Base-by-base conservation (phyloP, 2,888 invertebrate species). In the Hemithea aestivaria region DNA sequence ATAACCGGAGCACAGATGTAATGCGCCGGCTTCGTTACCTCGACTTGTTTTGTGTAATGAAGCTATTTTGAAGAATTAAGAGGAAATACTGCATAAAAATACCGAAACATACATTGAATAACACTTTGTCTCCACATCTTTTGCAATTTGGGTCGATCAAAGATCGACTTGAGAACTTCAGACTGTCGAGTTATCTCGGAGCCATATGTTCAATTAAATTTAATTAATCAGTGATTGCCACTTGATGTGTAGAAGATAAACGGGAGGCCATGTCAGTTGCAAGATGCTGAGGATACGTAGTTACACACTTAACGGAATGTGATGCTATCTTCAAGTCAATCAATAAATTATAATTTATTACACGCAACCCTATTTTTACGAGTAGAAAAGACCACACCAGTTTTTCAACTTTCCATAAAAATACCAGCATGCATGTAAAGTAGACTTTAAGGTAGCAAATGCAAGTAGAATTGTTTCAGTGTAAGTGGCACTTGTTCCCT, bases 1-100 rank as follows among this genome's bases (percentile, higher is more conserved):
- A 75, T 82, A 74, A 76, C 67, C 59, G 55, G 50, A 42, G 46
- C 35, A 31, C 28, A 35, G 40, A 32, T 39, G 43, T 44, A 45
- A 40, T 44, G 45, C 45, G 45, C 8, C 12, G 7, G 23, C 30
- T 22, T 24, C 32, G 35, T 24, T 30, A 23, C 32, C 26, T 35
- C 36, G 38, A 43, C 38, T 40, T 40, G 38, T 33, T 41, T 31
- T 21, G 29, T 34, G 40, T 46, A 51, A 48, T 51, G 35, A 41
- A 42, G 36, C 27, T 33, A 46, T 48, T 42, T 42, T 35, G 6
- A 27, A 33, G 9, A 22, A 25, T 20, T 28, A 11, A 24, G 20
- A 25, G 25, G 8, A 7, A 16, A 21, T 3, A 26, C 11, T 21
- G 2, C 7, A 32, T 32, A 16, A 7, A 11, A 27, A 29, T 16